Conservation (phyloP, 2,797 vertebrate species). For the Characodon lateralis region DNA sequence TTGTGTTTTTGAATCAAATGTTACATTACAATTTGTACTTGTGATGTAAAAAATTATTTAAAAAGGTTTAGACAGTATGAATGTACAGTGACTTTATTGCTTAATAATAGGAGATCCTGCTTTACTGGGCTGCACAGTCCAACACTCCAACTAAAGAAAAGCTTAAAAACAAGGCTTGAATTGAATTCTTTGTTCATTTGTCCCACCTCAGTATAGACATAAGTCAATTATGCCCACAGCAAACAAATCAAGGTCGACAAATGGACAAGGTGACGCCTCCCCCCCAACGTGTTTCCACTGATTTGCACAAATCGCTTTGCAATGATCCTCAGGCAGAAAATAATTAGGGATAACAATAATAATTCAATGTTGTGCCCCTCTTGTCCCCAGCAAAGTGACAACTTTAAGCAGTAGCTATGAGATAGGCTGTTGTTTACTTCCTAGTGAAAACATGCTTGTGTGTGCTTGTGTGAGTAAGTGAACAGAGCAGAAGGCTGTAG, state of each 20-base stretch:
- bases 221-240: constrained; percentile 71
- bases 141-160: constrained; percentile 4
- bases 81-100: not conserved
- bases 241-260: constrained; percentile 76
- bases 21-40: not conserved
- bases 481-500: constrained; percentile 29
- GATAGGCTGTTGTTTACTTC: constrained; percentile 55
- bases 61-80: not conserved
- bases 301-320: constrained; percentile 64
- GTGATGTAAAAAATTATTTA: not conserved
- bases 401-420: constrained; percentile 62
- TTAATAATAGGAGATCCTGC: not conserved
- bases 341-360: constrained; percentile 65
- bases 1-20: not conserved
- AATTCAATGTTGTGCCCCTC: constrained; percentile 62
- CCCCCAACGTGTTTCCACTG: constrained; percentile 37
- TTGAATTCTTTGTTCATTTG: constrained; percentile 48
- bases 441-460: not conserved
- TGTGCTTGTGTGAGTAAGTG: not conserved
- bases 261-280: constrained; percentile 66
- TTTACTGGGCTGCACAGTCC: constrained; percentile 13
- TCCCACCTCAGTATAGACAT: constrained; percentile 48
- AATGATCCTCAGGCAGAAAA: constrained; percentile 71
- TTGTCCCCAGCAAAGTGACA: constrained; percentile 52
- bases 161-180: constrained; percentile 13